These are phyloP conservation scores for Lordiphosa fenestrarum DNA, from an alignment of 2,888 invertebrate species.

Conservation along the genomic window DNA sequence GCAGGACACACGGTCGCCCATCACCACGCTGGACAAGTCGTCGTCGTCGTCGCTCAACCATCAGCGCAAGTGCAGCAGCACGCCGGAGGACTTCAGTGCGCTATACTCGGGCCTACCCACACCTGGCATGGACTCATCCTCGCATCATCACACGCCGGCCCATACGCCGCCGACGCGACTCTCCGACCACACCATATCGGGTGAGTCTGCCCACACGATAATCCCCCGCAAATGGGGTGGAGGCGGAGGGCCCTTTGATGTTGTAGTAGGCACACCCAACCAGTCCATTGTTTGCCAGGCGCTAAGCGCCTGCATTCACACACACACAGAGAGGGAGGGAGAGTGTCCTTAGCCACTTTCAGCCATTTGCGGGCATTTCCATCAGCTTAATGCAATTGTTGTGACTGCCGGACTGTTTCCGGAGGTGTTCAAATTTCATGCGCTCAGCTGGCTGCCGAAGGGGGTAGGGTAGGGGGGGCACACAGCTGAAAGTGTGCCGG, in stretches of 20 bases:
- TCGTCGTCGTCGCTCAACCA: slow-evolving; percentile 78
- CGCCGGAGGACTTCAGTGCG: slow-evolving; percentile 93
- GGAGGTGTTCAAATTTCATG: slow-evolving; percentile 40
- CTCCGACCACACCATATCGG: slow-evolving; percentile 83
- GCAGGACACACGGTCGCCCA: slow-evolving; percentile 82
- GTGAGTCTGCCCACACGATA: slow-evolving; percentile 76
- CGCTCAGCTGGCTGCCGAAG: background rate
- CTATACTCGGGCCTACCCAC: slow-evolving; percentile 86
- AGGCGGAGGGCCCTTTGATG: no score
- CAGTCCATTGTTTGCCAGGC: slow-evolving; percentile 22
- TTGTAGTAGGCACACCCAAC: slow-evolving; percentile 7
- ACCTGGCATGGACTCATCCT: slow-evolving; percentile 81
- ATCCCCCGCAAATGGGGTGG: no score
- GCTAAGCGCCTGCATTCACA: slow-evolving; percentile 19
- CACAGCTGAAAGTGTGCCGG: slow-evolving; percentile 32
- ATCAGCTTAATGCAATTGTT: slow-evolving; percentile 56
- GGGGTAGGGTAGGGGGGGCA: no score
- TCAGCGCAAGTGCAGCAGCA: slow-evolving; percentile 89
- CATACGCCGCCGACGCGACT: slow-evolving; percentile 85
- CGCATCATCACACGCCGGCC: slow-evolving; percentile 85
- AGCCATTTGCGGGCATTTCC: slow-evolving; percentile 31
- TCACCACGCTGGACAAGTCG: slow-evolving; percentile 81
- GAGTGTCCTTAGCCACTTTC: slow-evolving; percentile 5
- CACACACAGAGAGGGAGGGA: background rate
- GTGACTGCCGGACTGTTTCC: slow-evolving; percentile 31